These are phyloP conservation scores for Mormoops blainvillei DNA, from an alignment of 2,113 vertebrate genomes.

Conservation along the genomic window DNA sequence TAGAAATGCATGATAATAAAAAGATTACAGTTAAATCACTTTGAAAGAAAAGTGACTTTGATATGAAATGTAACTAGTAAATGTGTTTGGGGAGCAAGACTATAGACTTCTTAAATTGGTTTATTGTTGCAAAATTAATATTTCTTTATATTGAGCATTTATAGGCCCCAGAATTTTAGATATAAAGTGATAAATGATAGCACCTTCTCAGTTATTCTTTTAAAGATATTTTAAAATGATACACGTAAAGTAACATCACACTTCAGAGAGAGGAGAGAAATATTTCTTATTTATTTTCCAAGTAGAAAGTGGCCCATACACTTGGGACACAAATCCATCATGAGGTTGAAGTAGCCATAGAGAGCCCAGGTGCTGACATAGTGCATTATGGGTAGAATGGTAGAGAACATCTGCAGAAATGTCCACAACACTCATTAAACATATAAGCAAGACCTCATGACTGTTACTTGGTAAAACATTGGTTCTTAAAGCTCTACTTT, in stretches of 20 bases:
- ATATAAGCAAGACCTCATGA: background rate
- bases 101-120: background rate
- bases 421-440: background rate
- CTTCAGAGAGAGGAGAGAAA: background rate
- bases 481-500: background rate
- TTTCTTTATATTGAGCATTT: background rate
- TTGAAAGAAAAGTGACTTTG: background rate
- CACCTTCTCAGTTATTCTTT: background rate
- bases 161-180: background rate
- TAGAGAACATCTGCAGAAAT: background rate
- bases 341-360: background rate
- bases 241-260: background rate
- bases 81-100: background rate
- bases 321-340: background rate
- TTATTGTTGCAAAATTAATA: background rate
- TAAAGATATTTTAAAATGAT: background rate
- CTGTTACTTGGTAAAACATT: background rate
- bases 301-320: background rate
- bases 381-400: background rate
- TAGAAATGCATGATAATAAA: background rate
- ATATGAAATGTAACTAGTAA: background rate
- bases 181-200: background rate
- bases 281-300: background rate
- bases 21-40: background rate
- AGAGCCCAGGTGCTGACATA: background rate